A percentile compares a stretch with the other conserved stretches of the same genome.
These are phyloP conservation scores for Elephantulus edwardii DNA, from an alignment of 2,113 vertebrate species.

Conservation along the genomic window DNA sequence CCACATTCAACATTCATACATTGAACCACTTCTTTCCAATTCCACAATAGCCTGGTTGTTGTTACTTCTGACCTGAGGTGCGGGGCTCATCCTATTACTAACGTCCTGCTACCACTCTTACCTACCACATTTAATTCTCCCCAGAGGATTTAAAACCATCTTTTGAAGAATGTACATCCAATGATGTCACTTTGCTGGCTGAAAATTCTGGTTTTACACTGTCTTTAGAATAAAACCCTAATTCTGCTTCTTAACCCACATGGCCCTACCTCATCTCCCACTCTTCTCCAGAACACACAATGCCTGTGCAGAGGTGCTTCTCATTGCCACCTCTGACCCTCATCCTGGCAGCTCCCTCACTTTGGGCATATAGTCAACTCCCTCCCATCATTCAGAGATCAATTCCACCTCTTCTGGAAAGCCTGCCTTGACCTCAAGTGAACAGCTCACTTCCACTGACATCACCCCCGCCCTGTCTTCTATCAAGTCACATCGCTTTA, in stretches of 20 bases:
- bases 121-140: not conserved
- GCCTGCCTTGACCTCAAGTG: not conserved
- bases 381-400: not conserved
- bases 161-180: not conserved
- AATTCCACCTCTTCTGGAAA: not conserved
- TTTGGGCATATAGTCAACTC: accelerated
- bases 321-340: not conserved
- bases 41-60: not conserved
- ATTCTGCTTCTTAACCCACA: not conserved
- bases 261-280: not conserved
- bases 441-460: no score
- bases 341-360: not conserved
- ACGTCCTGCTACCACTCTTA: not conserved
- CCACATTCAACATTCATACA: not conserved
- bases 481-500: not conserved
- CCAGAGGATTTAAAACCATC: not conserved
- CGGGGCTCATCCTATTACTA: not conserved
- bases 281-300: accelerated
- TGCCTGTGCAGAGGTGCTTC: not conserved
- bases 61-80: not conserved
- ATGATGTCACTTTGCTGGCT: no score
- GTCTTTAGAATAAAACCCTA: not conserved
- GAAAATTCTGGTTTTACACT: not conserved
- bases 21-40: not conserved
- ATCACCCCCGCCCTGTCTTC: no score